Evolutionary conservation across 1,140 invertebrate species (phyloP).

Genomic region (Carcinoscorpius rotundicauda): DNA sequence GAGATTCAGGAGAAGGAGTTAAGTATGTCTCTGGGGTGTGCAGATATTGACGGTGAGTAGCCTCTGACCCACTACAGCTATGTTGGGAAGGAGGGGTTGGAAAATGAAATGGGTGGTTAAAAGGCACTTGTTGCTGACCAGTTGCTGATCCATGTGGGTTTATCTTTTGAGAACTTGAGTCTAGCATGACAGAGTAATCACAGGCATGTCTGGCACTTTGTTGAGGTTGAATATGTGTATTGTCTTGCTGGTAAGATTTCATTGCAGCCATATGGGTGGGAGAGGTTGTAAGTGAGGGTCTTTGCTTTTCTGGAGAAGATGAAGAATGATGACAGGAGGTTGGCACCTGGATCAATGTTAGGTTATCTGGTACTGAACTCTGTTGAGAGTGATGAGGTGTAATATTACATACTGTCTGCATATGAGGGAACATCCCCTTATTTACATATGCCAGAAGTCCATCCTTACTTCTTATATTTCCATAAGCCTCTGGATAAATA

Average conservation of each 20-base stretch:
- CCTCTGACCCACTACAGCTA: conserved; percentile 14
- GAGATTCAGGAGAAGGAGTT: conserved; percentile 86
- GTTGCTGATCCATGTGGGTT: too few species aligned
- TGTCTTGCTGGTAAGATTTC: conserved; percentile 67
- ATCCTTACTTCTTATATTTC: conserved; percentile 3
- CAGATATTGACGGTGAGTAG: conserved; percentile 46
- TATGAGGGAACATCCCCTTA: conserved; percentile 15
- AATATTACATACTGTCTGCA: conserved; percentile 27
- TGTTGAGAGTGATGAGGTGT: conserved; percentile 41
- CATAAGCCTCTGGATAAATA: conserved; percentile 43
- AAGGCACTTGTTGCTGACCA: conserved; percentile 16
- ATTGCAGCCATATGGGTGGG: conserved; percentile 89
- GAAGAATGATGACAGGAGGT: conserved; percentile 15
- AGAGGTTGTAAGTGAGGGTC: conserved; percentile 76
- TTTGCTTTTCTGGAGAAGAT: conserved; percentile 45
- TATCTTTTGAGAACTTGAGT: too few species aligned
- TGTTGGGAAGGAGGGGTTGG: conserved; percentile 53
- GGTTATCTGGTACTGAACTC: conserved; percentile 16
- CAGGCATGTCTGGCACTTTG: too few species aligned
- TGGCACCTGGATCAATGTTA: conserved; percentile 43
- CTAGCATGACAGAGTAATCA: too few species aligned
- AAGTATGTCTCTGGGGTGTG: conserved; percentile 58
- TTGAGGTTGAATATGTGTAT: not conserved
- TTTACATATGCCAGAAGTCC: conserved; percentile 10
- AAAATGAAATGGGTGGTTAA: conserved; percentile 43